Evolutionary conservation across 1,140 invertebrate genomes (phyloP), one percentile per base, ranked within the genome.

Genomic region (Linepithema humile): DNA sequence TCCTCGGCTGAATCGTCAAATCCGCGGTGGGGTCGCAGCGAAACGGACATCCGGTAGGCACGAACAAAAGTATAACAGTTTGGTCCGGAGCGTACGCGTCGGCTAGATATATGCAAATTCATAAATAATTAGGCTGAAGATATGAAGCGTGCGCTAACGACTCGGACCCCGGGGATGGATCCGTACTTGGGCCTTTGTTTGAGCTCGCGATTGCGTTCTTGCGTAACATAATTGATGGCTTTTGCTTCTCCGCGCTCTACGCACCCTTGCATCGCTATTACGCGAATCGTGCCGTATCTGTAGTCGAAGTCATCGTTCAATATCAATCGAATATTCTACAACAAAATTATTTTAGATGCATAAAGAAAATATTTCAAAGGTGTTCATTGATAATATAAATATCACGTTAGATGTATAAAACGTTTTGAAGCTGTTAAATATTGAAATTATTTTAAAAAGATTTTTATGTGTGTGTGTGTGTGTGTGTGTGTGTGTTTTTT

Each of bases 191-290:
- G 59, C 89, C 89, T 93, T 94, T 94, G 94, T 94, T 93, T 93
- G 92, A 93, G 86, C 82, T 91, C 89, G 92, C 93, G 92, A 91
- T 92, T 92, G 91, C 92, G 89, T 92, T 94, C 91, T 94, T 94
- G 92, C 93, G 92, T 94, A 90, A 92, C 91, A 92, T 94, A 94
- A 94, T 94, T 94, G 92, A 94, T 94, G 91, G 91, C 88, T 87
- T 88, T 92, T 86, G 90, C 85, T 88, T 88, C 89, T 85, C 57
- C 15, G 43, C 62, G 77, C 85, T 53, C 83, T 23, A 82, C 78
- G 32, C 60, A 62, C 75, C 83, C 64, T 72, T 73, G 65, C 26
- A 40, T 4, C 10, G 48, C 26, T 20, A 78, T 20, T 55, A 55
- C 48, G 35, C 64, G 45, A 48, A 60, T 48, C 57, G 62, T 59